These are phyloP conservation scores for Cinclus mexicanus DNA, from an alignment of 2,113 vertebrate species.

Conservation along the genomic window DNA sequence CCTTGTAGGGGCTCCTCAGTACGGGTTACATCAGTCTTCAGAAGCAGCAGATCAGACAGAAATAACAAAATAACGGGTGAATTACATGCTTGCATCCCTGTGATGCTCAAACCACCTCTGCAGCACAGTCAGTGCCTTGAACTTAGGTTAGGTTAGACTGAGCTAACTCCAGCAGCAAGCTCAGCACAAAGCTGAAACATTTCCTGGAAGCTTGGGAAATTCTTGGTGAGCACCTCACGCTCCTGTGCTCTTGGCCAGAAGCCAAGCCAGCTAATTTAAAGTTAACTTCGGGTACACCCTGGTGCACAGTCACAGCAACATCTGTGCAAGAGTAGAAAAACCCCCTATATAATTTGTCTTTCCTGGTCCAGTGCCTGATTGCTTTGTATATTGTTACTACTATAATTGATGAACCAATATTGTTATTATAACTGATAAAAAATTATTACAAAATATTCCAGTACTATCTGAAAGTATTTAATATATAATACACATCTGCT, in stretches of 20 bases:
- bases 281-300: background rate
- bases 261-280: background rate
- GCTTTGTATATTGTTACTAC: background rate
- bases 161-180: background rate
- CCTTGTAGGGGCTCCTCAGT: background rate
- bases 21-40: background rate
- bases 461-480: background rate
- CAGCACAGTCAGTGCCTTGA: background rate
- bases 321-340: background rate
- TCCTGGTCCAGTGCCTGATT: background rate
- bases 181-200: background rate
- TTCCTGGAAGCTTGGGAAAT: background rate
- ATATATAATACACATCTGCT: background rate
- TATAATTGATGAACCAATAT: too few species aligned
- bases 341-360: background rate
- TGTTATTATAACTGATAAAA: background rate
- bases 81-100: background rate
- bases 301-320: background rate
- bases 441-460: background rate
- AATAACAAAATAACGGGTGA: background rate
- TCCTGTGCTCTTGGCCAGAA: background rate
- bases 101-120: background rate
- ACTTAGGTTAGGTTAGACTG: background rate
- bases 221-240: background rate
- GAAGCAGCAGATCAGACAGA: background rate